Conservation (phyloP, 2,888 invertebrate genomes). For the Mythimna vitellina region DNA sequence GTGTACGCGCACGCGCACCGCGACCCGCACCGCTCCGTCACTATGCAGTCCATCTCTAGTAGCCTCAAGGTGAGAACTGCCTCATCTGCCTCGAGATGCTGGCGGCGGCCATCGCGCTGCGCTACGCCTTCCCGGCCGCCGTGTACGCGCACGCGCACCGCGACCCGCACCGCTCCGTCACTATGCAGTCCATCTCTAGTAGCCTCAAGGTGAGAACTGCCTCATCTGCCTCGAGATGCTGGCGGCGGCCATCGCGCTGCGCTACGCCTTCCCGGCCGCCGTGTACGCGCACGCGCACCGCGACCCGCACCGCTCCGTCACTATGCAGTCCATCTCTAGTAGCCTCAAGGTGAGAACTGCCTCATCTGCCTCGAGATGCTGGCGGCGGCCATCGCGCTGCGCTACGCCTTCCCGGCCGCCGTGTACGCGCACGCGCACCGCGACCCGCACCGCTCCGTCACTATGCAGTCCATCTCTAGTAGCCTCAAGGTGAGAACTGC, state of each 20-base stretch:
- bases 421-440: slow-evolving; percentile 96
- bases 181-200: slow-evolving; percentile 99
- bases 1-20: slow-evolving; percentile 96
- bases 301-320: slow-evolving; percentile 97
- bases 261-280: slow-evolving; percentile 98
- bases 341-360: slow-evolving; percentile 99
- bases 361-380: slow-evolving; percentile 99
- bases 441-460: slow-evolving; percentile 97
- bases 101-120: slow-evolving; percentile 98
- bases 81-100: slow-evolving; percentile 99
- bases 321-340: slow-evolving; percentile 99
- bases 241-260: slow-evolving; percentile 98
- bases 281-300: slow-evolving; percentile 96
- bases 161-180: slow-evolving; percentile 97
- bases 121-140: slow-evolving; percentile 98
- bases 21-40: slow-evolving; percentile 97
- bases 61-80: slow-evolving; percentile 99
- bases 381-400: slow-evolving; percentile 98
- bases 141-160: slow-evolving; percentile 96
- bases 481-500: slow-evolving; percentile 99
- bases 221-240: slow-evolving; percentile 99
- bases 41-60: slow-evolving; percentile 99
- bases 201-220: slow-evolving; percentile 99
- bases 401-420: slow-evolving; percentile 98
- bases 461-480: slow-evolving; percentile 99